Percentiles rank a stretch among this genome's conserved stretches.
Conservation (phyloP, 2,888 invertebrate species). For the Elgonia sp. region DNA sequence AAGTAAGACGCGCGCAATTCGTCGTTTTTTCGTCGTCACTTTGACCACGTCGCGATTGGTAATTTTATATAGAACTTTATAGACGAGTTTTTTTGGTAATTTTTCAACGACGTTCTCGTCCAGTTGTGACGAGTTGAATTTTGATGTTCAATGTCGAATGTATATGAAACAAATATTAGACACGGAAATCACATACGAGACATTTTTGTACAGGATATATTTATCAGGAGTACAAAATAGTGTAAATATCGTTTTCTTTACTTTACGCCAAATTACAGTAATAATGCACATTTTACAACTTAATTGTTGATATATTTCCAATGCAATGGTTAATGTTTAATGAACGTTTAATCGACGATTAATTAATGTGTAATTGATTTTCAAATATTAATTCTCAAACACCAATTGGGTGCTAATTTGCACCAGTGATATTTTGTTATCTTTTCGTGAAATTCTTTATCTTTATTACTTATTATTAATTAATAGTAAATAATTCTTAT, state of each 20-base stretch:
- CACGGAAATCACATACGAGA: constrained; percentile 42
- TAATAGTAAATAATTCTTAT: too few relatives aligned
- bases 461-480: too few relatives aligned
- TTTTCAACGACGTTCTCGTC: constrained; percentile 62
- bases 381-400: too few relatives aligned
- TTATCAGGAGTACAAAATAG: constrained; percentile 71
- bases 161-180: constrained; percentile 63
- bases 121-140: constrained; percentile 64
- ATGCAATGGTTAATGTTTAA: constrained; percentile 19
- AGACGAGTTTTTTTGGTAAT: constrained; percentile 45
- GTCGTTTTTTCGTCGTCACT: not conserved
- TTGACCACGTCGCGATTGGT: constrained; percentile 18
- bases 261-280: constrained; percentile 6
- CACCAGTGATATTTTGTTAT: too few relatives aligned
- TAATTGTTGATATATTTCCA: constrained; percentile 38
- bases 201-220: constrained; percentile 63
- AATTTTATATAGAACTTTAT: constrained; percentile 47
- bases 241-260: constrained; percentile 52
- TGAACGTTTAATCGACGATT: too few relatives aligned
- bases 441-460: too few relatives aligned
- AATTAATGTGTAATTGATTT: too few relatives aligned
- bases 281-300: constrained; percentile 62
- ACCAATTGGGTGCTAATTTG: too few relatives aligned
- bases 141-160: constrained; percentile 78
- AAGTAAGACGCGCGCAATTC: not conserved